A percentile compares a stretch with the other conserved stretches of the same genome.
phyloP scores from a whole-genome alignment of 2,797 vertebrate species.

The Echeneis naucrates region DNA sequence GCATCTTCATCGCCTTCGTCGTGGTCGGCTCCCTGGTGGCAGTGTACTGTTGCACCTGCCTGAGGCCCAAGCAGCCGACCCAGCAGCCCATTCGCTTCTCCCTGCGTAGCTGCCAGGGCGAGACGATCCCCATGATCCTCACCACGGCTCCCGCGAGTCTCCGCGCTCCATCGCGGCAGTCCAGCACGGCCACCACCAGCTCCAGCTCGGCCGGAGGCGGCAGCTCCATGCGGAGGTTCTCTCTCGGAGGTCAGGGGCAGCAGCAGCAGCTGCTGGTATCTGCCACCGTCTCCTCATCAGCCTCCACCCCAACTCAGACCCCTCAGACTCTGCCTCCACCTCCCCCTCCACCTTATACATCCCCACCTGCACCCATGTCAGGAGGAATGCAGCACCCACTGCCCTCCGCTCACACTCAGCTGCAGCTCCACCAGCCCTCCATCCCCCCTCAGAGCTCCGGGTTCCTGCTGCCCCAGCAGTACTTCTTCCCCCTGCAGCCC shows the following conservation, averaged over 20 bases:
- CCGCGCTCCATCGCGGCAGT: constrained; percentile 92
- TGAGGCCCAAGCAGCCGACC: constrained; percentile 93
- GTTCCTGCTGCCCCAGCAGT: constrained; percentile 93
- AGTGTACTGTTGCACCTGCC: constrained; percentile 96
- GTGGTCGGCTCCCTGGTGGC: constrained; percentile 95
- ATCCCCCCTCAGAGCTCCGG: constrained; percentile 73
- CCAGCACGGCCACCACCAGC: constrained; percentile 95
- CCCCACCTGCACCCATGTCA: constrained; percentile 80
- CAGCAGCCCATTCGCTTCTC: constrained; percentile 95
- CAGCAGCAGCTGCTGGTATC: constrained; percentile 84
- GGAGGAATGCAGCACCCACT: constrained; percentile 73
- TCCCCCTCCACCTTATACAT: constrained; percentile 82
- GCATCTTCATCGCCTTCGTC: constrained; percentile 97
- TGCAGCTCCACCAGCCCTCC: constrained; percentile 79
- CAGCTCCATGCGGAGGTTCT: constrained; percentile 90
- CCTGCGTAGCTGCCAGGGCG: constrained; percentile 93
- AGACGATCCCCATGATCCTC: constrained; percentile 98
- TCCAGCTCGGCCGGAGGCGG: constrained; percentile 91
- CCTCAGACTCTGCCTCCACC: constrained; percentile 84
- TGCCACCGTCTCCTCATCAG: constrained; percentile 83
- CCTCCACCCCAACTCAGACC: constrained; percentile 81
- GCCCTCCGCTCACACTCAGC: constrained; percentile 67
- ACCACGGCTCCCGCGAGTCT: constrained; percentile 88
- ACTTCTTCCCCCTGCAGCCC: constrained; percentile 91
- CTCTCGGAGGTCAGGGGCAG: constrained; percentile 82